Evolutionary conservation across 2,113 vertebrate genomes (phyloP).

Genomic region (Elachura formosa): DNA sequence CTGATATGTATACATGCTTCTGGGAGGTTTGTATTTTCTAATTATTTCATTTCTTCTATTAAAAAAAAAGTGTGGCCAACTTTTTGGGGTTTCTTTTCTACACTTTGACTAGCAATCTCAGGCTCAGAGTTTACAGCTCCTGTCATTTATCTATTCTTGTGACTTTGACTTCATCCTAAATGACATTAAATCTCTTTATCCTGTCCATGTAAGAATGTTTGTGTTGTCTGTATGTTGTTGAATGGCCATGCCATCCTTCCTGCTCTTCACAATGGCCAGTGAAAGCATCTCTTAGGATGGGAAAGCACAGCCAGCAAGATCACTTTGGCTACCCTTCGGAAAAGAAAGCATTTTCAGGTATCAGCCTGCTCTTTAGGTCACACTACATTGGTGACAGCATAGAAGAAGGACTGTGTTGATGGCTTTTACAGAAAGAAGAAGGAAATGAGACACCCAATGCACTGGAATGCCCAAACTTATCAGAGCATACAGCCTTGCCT

Average conservation of each 20-base stretch:
- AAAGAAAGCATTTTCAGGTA: background rate
- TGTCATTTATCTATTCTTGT: background rate
- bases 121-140: background rate
- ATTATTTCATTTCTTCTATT: background rate
- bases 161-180: background rate
- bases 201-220: accelerated
- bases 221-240: background rate
- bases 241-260: background rate
- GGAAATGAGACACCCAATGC: background rate
- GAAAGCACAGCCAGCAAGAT: background rate
- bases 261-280: background rate
- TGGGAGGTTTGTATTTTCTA: background rate
- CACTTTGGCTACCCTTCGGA: background rate
- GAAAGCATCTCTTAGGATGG: background rate
- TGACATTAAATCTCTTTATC: background rate
- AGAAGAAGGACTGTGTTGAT: background rate
- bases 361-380: background rate
- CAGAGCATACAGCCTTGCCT: background rate
- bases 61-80: background rate
- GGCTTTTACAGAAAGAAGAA: background rate
- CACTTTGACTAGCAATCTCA: accelerated
- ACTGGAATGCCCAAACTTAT: background rate
- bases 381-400: accelerated
- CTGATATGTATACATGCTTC: background rate
- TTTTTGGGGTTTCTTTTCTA: background rate